phyloP scores from a whole-genome alignment of 53 echinoderm and acorn worm genomes.

The Hippasteria phrygiana region DNA sequence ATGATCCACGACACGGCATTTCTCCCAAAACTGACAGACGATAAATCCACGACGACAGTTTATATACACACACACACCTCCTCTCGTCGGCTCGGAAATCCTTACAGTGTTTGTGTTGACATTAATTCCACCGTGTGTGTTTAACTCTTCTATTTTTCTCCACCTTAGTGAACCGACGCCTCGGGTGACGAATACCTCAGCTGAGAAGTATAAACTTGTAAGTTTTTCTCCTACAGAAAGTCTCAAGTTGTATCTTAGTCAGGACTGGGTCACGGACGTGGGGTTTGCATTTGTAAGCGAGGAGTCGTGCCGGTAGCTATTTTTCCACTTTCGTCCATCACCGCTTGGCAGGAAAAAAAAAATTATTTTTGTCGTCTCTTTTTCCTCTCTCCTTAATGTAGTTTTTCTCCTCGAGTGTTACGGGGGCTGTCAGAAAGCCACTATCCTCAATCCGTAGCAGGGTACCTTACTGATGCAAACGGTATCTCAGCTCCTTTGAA shows the following conservation, averaged over 20 bases:
- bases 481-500: neutral
- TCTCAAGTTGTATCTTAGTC: neutral
- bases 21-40: slow-evolving; percentile 2
- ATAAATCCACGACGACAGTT: slow-evolving; percentile 21
- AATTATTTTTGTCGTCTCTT: slow-evolving; percentile 25
- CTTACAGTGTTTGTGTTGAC: neutral
- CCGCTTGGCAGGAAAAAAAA: slow-evolving; percentile 1
- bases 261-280: slow-evolving; percentile 27
- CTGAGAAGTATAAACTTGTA: neutral
- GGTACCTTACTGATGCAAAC: neutral
- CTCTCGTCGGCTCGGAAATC: neutral
- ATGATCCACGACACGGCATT: slow-evolving; percentile 33
- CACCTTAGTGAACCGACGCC: neutral
- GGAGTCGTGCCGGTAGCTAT: slow-evolving; percentile 43
- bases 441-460: neutral
- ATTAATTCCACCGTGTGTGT: neutral
- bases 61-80: neutral
- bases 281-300: slow-evolving; percentile 16
- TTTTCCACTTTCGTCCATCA: slow-evolving; percentile 37
- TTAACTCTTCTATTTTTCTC: neutral
- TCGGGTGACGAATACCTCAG: neutral
- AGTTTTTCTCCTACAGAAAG: neutral
- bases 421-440: neutral
- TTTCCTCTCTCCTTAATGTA: neutral
- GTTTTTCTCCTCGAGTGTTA: neutral